phyloP scores from a whole-genome alignment of 2,113 vertebrate species.

The Ailurus styani region DNA sequence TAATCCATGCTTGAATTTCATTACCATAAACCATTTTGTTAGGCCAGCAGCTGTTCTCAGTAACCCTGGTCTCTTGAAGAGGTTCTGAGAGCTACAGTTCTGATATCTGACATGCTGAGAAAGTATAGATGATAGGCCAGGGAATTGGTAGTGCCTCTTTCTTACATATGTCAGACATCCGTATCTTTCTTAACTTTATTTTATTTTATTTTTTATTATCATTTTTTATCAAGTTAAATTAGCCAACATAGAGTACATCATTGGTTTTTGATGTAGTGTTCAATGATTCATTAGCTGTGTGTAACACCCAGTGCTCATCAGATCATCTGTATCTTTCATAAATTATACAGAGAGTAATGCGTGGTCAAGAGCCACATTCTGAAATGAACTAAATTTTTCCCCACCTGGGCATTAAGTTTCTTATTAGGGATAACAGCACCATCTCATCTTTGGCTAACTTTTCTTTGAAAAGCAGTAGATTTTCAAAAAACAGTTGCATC shows the following conservation, averaged over 20 bases:
- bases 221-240: too few species aligned
- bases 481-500: not conserved
- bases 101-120: not conserved
- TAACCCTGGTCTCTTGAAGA: not conserved
- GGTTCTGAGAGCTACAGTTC: rapidly evolving
- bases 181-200: not conserved
- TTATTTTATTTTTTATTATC: too few species aligned
- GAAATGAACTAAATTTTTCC: not conserved
- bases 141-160: not conserved
- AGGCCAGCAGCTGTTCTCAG: rapidly evolving
- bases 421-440: not conserved
- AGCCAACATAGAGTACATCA: too few species aligned
- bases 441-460: not conserved
- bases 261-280: too few species aligned
- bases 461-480: not conserved
- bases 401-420: not conserved
- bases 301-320: too few species aligned
- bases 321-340: not conserved
- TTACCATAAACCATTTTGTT: not conserved
- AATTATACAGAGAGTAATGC: not conserved
- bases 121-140: not conserved
- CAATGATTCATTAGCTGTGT: too few species aligned
- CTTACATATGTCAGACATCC: not conserved
- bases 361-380: not conserved
- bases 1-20: not conserved